Evolutionary conservation across 2,113 vertebrate species (phyloP), one percentile per base, ranked within the genome.

Genomic region (Lagopus leucura): DNA sequence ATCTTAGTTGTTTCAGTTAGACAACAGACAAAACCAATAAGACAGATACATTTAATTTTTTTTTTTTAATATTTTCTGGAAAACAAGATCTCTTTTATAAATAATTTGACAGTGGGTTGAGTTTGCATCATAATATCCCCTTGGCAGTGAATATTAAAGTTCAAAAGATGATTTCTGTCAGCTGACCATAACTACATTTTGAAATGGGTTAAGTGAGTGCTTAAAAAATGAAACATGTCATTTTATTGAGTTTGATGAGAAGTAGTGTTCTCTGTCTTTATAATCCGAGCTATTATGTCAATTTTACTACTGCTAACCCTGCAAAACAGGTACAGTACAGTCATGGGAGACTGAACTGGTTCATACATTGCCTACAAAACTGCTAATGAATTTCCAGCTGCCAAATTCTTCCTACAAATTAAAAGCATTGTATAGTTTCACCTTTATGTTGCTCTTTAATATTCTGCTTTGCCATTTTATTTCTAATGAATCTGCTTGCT

Each of bases 321-420:
- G 79, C 15, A 71, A 61, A 95, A 18, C 90, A 89, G 87, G 50
- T 93, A 27, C 11, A 50, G 48, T 50, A 50, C 48, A 74, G 64
- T 82, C 72, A 52, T 18, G 79, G 36, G 55, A 90, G 82, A 43
- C 27, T 73, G 80, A 86, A 69, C 61, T 71, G 71, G 55, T 90
- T 86, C 65, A 43, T 71, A 13, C 60, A 55, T 92, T 57, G 67
- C 45, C 60, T 45, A 36, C 65, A 75, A 79, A 92, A 90, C 55
- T 77, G 47, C 76, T 94, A 86, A 88, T 83, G 65, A 93, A 78
- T 55, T 90, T 96, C 66, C 64, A 86, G 45, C 67, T 92, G 64
- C 57, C 63, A 82, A 73, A 82, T 79, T 89, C 82, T 73, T 10
- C 21, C 34, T 86, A 28, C 45, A 93, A 74, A 91, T 94, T 89